Base-by-base conservation (phyloP, 2,113 vertebrate species). In the Camelus bactrianus region DNA sequence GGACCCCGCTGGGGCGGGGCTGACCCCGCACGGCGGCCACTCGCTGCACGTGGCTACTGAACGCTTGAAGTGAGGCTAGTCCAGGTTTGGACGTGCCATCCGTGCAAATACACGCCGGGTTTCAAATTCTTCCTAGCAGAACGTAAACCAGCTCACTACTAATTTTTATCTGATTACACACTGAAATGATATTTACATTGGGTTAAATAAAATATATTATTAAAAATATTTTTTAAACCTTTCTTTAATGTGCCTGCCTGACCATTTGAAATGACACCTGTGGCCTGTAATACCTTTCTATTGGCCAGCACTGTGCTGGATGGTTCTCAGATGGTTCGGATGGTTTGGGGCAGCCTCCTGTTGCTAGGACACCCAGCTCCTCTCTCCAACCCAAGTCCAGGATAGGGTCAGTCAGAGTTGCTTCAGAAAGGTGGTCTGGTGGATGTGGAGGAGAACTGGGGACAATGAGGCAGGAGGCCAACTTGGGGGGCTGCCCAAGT, bases 31-130 rank as follows among this genome's bases (percentile, higher is more conserved):
- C 3, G 1, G 85, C 5, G 6, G 35, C 32, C 32, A 8, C 9
- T 38, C 0, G 0, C 38, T 9, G 19, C 30, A 6, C 0, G n/a
- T 38, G 65, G 17, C 50, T 30, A 6, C 15, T 20, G 22, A 73
- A 6, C 7, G 32, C 32, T 4, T 69, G 50, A 52, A 24, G 5
- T 0, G 19, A 9, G 14, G 13, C 46, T 32, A 30, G 35, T 76
- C 32, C 58, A 69, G 17, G 73, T 0, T 12, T 13, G 80, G 58
- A 48, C 0, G 0, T 26, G n/a, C 58, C 6, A 0, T 64, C n/a
- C 3, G 5, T 35, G 28, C 26, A 54, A 70, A 92, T 0, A 52
- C 9, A 42, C 46, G 5, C 38, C 2, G 35, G 19, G 6, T 28
- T 84, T 58, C 76, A 48, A 54, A 75, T 11, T 14, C 38, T 82